These are phyloP conservation scores for Monarcha castaneiventris DNA, from an alignment of 2,113 vertebrate genomes.

Conservation along the genomic window DNA sequence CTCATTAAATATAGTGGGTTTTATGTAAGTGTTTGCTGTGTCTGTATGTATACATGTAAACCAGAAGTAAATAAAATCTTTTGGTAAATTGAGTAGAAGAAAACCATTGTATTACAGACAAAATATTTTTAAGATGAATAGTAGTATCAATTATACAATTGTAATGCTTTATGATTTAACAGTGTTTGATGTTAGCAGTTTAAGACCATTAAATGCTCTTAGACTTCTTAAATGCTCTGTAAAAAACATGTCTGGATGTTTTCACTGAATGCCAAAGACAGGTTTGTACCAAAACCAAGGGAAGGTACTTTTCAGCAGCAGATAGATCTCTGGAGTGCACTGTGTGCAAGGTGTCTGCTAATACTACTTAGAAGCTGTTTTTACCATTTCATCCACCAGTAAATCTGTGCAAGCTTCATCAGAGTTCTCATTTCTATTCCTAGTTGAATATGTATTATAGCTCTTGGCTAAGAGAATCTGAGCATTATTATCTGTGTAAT, in stretches of 20 bases:
- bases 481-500: neutral
- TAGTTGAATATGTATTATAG: neutral
- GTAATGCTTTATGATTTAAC: neutral
- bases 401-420: neutral
- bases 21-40: neutral
- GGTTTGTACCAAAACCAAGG: neutral
- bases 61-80: neutral
- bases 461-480: neutral
- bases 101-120: neutral
- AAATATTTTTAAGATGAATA: neutral
- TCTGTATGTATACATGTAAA: neutral
- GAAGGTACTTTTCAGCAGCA: neutral
- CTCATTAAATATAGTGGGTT: neutral
- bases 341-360: neutral
- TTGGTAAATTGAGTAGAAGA: neutral
- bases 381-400: neutral
- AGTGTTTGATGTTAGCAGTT: neutral
- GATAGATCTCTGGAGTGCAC: neutral
- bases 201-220: neutral
- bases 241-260: neutral
- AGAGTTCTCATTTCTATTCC: neutral
- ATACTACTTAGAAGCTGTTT: neutral
- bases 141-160: neutral
- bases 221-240: neutral
- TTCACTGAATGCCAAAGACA: neutral